Conservation (phyloP, 2,888 invertebrate species). For the Dynastes maya region DNA sequence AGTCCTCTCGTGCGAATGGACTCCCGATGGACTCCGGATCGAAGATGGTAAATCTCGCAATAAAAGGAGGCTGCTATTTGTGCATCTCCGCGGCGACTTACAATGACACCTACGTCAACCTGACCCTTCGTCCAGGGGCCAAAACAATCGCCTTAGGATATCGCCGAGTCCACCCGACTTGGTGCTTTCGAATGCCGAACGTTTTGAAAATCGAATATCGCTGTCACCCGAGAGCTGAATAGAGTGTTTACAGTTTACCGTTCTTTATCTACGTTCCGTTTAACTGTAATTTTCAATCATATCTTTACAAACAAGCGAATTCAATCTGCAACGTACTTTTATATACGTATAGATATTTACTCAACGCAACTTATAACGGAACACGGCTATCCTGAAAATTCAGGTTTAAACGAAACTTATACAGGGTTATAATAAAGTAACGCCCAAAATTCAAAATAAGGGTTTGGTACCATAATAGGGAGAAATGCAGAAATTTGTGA, state of each 20-base stretch:
- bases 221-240: background rate
- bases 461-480: too few relatives aligned
- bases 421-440: too few relatives aligned
- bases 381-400: too few relatives aligned
- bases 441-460: too few relatives aligned
- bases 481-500: too few relatives aligned
- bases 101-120: slow-evolving; percentile 16
- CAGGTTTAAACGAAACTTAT: too few relatives aligned
- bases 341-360: too few relatives aligned
- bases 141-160: slow-evolving; percentile 30
- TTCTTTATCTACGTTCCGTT: background rate
- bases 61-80: slow-evolving; percentile 21
- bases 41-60: slow-evolving; percentile 28
- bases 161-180: slow-evolving; percentile 10
- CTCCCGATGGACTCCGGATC: slow-evolving; percentile 35
- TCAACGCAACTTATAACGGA: too few relatives aligned
- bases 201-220: slow-evolving; percentile 24
- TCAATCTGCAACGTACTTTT: too few relatives aligned
- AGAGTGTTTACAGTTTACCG: background rate
- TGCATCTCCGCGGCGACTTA: slow-evolving; percentile 18
- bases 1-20: slow-evolving; percentile 32
- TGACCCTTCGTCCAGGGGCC: background rate
- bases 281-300: slow-evolving; percentile 7
- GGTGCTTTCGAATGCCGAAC: background rate
- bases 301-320: background rate